Conservation (phyloP, 2,113 vertebrate genomes). For the Regulus satrapa region DNA sequence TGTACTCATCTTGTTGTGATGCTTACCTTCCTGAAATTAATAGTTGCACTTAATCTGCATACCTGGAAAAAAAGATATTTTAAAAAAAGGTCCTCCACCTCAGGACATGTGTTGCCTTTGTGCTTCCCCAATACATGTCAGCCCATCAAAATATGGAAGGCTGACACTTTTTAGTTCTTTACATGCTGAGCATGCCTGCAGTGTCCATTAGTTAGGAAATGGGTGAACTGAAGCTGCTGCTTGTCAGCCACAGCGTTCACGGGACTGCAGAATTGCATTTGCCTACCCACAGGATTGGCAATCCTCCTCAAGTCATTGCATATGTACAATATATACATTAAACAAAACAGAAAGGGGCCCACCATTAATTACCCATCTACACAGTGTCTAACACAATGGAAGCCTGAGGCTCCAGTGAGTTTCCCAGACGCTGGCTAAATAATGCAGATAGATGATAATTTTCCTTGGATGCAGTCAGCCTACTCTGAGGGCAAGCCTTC, state of each 20-base stretch:
- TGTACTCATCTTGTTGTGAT: neutral
- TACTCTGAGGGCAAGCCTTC: neutral
- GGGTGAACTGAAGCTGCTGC: neutral
- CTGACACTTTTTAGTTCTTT: neutral
- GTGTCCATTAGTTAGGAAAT: neutral
- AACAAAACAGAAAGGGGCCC: conserved; percentile 10
- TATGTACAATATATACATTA: neutral
- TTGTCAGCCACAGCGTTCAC: fast-evolving
- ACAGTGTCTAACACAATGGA: neutral
- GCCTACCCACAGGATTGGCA: neutral
- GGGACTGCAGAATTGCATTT: neutral
- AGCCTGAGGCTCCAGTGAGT: neutral
- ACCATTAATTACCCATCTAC: conserved; percentile 29
- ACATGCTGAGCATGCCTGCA: neutral
- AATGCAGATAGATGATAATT: conserved; percentile 36
- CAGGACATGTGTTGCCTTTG: neutral
- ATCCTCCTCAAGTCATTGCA: neutral
- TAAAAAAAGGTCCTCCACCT: neutral
- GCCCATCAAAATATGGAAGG: neutral
- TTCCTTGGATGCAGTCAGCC: neutral
- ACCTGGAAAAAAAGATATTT: neutral
- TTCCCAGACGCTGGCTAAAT: conserved; percentile 1
- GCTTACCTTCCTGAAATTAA: neutral
- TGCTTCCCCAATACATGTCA: neutral
- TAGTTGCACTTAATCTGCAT: neutral